Percentiles rank a stretch among this genome's conserved stretches.
phyloP scores from a whole-genome alignment of 2,113 vertebrate species.

The Leucosticte australis region DNA sequence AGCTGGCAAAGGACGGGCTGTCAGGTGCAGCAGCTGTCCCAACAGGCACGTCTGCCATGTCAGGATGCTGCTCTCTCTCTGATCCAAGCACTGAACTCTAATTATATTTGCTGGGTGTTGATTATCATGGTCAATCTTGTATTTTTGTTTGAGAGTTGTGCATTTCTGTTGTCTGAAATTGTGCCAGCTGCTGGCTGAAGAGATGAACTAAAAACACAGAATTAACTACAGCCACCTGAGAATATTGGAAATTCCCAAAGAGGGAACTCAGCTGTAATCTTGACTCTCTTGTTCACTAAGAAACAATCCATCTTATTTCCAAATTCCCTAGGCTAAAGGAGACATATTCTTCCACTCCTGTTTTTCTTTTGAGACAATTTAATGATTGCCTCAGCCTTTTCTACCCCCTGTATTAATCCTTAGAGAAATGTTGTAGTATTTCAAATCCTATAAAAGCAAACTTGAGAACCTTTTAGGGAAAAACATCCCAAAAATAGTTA shows the following conservation, averaged over 20 bases:
- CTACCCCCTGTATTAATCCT: not conserved
- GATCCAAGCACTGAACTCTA: not conserved
- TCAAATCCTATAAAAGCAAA: not conserved
- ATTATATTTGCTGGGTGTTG: not conserved
- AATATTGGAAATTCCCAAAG: not conserved
- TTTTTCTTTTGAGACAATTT: not conserved
- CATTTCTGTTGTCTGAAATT: not conserved
- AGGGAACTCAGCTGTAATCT: not conserved
- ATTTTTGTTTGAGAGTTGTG: not conserved
- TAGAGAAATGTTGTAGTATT: not conserved
- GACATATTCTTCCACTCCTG: not conserved
- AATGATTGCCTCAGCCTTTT: not conserved
- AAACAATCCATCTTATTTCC: not conserved
- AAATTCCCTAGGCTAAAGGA: not conserved
- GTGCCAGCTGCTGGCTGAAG: not conserved
- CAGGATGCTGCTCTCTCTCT: not conserved
- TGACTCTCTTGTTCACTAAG: not conserved
- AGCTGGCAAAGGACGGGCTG: not conserved
- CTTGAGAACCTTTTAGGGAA: not conserved
- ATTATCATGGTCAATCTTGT: not conserved
- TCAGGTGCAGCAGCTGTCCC: not conserved
- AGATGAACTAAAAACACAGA: not conserved
- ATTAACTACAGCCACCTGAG: not conserved
- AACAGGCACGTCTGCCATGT: not conserved
- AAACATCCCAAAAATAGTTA: accelerated